A percentile compares a stretch with the other conserved stretches of the same genome.
These are phyloP conservation scores for Myathropa florea DNA, from an alignment of 2,888 invertebrate species.

Conservation along the genomic window DNA sequence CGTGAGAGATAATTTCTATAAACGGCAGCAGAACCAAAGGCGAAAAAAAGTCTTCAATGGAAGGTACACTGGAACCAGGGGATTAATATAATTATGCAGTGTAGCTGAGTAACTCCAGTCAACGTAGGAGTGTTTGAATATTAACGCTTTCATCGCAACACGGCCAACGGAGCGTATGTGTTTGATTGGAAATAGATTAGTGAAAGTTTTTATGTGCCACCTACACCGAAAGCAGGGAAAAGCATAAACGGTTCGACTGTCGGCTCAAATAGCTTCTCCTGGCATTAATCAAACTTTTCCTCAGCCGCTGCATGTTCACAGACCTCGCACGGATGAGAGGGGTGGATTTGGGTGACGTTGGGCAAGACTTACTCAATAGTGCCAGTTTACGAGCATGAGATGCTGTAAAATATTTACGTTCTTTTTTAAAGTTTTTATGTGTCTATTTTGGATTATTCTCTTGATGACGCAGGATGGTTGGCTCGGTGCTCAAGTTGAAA, in stretches of 20 bases:
- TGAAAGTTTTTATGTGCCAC: constrained; percentile 6
- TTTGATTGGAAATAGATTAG: constrained; percentile 45
- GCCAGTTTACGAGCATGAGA: constrained; percentile 34
- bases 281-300: constrained; percentile 15
- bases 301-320: not conserved
- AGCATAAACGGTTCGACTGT: not conserved
- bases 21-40: not conserved
- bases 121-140: constrained; percentile 1
- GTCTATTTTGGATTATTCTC: constrained; percentile 8
- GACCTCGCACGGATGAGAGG: no score
- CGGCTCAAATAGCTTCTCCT: not conserved
- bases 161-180: not conserved
- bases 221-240: not conserved
- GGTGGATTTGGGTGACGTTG: not conserved
- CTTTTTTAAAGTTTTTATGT: constrained; percentile 32
- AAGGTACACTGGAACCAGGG: not conserved
- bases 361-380: constrained; percentile 1
- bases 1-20: constrained; percentile 34
- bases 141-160: not conserved
- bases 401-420: constrained; percentile 38
- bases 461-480: not conserved
- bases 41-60: not conserved
- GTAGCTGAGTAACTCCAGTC: constrained; percentile 17
- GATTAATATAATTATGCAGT: constrained; percentile 43
- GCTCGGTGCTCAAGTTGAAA: not conserved